phyloP scores from a whole-genome alignment of 2,888 invertebrate genomes.

The Hanleya hanleyi region DNA sequence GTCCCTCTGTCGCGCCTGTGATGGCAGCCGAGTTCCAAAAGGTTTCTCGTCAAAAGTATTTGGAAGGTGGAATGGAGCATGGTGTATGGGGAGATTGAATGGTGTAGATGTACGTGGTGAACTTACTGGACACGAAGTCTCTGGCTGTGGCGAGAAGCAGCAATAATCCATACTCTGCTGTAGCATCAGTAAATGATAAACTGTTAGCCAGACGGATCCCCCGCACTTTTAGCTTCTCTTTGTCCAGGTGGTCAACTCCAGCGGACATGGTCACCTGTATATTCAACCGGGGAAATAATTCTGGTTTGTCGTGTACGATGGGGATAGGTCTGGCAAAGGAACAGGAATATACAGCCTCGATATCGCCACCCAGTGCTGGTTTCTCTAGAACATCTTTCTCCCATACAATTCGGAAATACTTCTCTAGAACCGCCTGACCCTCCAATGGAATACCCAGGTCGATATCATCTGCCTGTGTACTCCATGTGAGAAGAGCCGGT shows the following conservation, averaged over 20 bases:
- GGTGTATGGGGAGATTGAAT: too few relatives aligned
- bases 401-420: neutral
- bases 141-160: slow-evolving; percentile 14
- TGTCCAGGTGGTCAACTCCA: slow-evolving; percentile 13
- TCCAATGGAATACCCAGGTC: neutral
- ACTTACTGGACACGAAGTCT: slow-evolving; percentile 9
- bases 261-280: slow-evolving; percentile 1
- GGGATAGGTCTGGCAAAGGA: neutral
- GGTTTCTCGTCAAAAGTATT: too few relatives aligned
- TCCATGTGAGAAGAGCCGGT: neutral
- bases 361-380: neutral
- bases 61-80: too few relatives aligned
- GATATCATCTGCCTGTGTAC: neutral
- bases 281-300: neutral
- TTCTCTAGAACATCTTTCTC: neutral
- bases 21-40: too few relatives aligned
- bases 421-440: neutral
- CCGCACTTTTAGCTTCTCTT: neutral
- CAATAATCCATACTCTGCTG: slow-evolving; percentile 8
- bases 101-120: too few relatives aligned
- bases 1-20: too few relatives aligned
- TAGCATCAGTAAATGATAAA: neutral
- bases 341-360: neutral
- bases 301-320: neutral
- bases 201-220: slow-evolving; percentile 9